Evolutionary conservation across 1,140 invertebrate species (phyloP), one percentile per base, ranked within the genome.

Genomic region (Heliconius hermathena): DNA sequence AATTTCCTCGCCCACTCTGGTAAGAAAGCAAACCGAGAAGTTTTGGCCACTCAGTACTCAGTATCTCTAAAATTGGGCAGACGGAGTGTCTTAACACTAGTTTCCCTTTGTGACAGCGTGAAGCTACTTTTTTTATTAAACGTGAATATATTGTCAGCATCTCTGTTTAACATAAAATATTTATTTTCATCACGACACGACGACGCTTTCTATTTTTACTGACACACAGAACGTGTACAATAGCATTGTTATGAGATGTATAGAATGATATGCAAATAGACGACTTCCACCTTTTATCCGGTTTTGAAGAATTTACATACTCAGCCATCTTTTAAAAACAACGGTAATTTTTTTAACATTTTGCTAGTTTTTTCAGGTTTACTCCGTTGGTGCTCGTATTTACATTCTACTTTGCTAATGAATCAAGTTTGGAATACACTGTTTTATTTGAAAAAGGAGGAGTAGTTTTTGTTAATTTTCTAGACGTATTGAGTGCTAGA

Each of bases 221-320:
- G 60, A 66, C 60, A 66, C 22, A 26, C 9, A 66, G 76, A 77
- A 76, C 73, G 74, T 22, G 57, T 73, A 49, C 66, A 54, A 73
- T 16, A 71, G 72, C 79, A 72, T 76, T 77, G 79, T 80, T 73
- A 72, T 76, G 57, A 80, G 79, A 71, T 76, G 57, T 76, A 76
- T 54, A 76, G 79, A 80, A 73, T 73, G 79, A 80, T 80, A 77
- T 80, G 75, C 79, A 80, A 80, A 80, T 80, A 78, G 54, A 78
- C 71, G 54, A 78, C 77, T 74, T 70, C 77, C 72, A 78, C 72
- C 54, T 80, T 80, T 77, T 80, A 76, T 80, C 74, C 72, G 75
- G 75, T 76, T 80, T 73, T 66, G 74, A 73, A 76, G 71, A 77
- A 80, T 80, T 80, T 80, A 74, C 79, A 80, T 77, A 74, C 26